These are phyloP conservation scores for Capromys pilorides DNA, from an alignment of 2,797 vertebrate species.

Conservation along the genomic window DNA sequence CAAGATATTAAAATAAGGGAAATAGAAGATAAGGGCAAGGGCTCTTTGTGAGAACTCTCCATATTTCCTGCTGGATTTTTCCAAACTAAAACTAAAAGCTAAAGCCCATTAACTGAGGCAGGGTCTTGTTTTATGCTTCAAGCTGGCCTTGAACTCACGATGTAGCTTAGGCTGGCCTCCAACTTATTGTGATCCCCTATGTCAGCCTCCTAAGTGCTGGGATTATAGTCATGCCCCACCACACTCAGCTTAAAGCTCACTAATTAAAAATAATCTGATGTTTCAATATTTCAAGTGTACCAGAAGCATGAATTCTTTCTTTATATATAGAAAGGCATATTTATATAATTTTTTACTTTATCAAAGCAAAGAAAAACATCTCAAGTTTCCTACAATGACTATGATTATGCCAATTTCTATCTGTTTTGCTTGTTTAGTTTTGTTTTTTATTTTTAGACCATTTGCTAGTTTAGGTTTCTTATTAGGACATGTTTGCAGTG, in stretches of 20 bases:
- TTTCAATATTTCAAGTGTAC: constrained; percentile 10
- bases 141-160: neutral
- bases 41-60: neutral
- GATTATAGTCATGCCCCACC: neutral
- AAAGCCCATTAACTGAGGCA: neutral
- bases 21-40: neutral
- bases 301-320: neutral
- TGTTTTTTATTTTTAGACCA: neutral
- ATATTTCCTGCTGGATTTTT: constrained; percentile 2
- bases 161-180: neutral
- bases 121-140: neutral
- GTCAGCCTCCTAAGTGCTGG: neutral
- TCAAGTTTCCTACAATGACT: neutral
- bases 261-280: neutral
- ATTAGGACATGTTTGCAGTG: neutral
- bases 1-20: neutral
- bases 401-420: neutral
- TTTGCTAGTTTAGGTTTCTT: neutral
- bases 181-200: neutral
- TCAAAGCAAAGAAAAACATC: neutral
- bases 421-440: neutral
- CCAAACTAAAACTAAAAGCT: neutral
- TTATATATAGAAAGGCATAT: too few relatives aligned
- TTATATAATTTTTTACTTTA: neutral
- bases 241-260: neutral